Conservation (phyloP, 2,113 vertebrate genomes). For the Scomber japonicus region DNA sequence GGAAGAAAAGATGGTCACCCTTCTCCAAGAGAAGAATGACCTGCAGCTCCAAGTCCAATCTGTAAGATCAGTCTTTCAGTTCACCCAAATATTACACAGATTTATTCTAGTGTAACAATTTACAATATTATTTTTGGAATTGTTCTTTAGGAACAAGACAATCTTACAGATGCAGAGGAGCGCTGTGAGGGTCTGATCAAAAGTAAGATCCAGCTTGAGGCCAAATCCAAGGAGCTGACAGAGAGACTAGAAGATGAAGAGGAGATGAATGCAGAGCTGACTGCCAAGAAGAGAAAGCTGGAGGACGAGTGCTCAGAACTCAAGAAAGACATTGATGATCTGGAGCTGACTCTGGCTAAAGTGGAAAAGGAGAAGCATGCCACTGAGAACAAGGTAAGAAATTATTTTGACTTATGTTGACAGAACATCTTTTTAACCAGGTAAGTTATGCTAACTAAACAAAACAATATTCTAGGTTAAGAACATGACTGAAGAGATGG, state of each 20-base stretch:
- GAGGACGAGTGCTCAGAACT: constrained; percentile 84
- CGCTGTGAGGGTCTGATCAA: constrained; percentile 91
- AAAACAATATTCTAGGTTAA: constrained; percentile 83
- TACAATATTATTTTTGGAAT: neutral
- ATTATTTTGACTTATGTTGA: no score
- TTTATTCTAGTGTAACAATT: no score
- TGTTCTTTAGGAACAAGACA: constrained; percentile 89
- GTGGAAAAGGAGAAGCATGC: constrained; percentile 94
- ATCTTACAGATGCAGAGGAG: constrained; percentile 88
- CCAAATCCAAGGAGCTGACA: constrained; percentile 88
- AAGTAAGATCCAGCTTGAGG: constrained; percentile 91
- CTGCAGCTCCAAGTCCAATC: constrained; percentile 91
- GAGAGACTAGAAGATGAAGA: constrained; percentile 90
- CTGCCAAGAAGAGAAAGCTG: constrained; percentile 90
- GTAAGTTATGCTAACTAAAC: no score
- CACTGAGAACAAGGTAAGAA: constrained; percentile 90
- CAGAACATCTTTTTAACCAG: no score
- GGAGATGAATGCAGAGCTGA: constrained; percentile 90
- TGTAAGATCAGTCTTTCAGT: constrained; percentile 70
- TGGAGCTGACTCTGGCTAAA: constrained; percentile 74
- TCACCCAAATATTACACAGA: neutral
- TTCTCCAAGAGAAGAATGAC: constrained; percentile 91
- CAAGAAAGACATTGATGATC: constrained; percentile 78
- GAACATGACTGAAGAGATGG: constrained; percentile 92
- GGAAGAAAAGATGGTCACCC: constrained; percentile 92